These are phyloP conservation scores for Champsocephalus gunnari DNA, from an alignment of 2,797 vertebrate species.

Conservation along the genomic window DNA sequence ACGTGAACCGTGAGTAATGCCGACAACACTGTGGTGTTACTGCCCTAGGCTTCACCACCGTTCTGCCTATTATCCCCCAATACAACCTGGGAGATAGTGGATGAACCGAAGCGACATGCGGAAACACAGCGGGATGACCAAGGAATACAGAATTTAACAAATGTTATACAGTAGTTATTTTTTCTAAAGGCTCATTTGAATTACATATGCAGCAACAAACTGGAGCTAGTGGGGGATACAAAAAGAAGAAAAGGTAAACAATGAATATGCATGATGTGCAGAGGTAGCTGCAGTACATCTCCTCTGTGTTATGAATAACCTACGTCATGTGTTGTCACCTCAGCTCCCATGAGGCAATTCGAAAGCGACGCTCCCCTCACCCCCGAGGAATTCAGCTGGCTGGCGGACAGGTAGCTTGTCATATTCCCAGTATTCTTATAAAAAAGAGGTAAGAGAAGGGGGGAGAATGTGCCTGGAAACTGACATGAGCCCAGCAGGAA, in stretches of 20 bases:
- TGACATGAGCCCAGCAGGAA: slow-evolving; percentile 86
- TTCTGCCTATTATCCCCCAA: slow-evolving; percentile 61
- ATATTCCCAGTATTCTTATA: slow-evolving; percentile 74
- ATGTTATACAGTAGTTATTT: slow-evolving; percentile 24
- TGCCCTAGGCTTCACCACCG: slow-evolving; percentile 70
- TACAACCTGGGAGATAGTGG: slow-evolving; percentile 55
- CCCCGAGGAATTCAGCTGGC: slow-evolving; percentile 80
- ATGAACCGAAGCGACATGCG: slow-evolving; percentile 26
- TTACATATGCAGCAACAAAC: slow-evolving; percentile 55
- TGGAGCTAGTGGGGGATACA: slow-evolving; percentile 53
- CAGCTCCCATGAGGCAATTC: slow-evolving; percentile 75
- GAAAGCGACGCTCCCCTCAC: slow-evolving; percentile 72
- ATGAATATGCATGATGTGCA: slow-evolving; percentile 83
- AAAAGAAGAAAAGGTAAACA: slow-evolving; percentile 68
- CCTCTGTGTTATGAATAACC: slow-evolving; percentile 82
- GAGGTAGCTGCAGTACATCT: slow-evolving; percentile 67
- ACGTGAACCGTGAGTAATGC: slow-evolving; percentile 82
- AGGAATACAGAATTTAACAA: slow-evolving; percentile 53
- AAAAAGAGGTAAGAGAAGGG: slow-evolving; percentile 60
- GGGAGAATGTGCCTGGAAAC: slow-evolving; percentile 73
- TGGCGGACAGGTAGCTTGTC: slow-evolving; percentile 85
- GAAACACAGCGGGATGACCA: slow-evolving; percentile 46
- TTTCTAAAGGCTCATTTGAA: slow-evolving; percentile 61
- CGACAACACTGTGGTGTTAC: slow-evolving; percentile 68
- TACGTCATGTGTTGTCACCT: slow-evolving; percentile 83